Conservation (phyloP, 2,888 invertebrate species). For the Drosophila dives region DNA sequence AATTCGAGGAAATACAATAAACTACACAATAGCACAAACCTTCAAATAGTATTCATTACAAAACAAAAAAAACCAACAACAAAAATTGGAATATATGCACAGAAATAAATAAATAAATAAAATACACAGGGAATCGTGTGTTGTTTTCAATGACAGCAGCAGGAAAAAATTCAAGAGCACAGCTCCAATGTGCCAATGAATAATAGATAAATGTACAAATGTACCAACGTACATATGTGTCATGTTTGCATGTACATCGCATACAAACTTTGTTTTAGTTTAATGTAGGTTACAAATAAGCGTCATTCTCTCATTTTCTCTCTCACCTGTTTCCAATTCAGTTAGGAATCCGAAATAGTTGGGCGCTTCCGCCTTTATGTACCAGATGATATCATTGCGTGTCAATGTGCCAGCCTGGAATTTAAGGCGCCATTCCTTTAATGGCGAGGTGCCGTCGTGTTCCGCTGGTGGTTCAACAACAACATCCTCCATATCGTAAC, state of each 20-base stretch:
- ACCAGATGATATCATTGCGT: conserved; percentile 81
- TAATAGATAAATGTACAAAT: neutral
- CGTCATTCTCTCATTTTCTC: neutral
- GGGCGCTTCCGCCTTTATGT: conserved; percentile 82
- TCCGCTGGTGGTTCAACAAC: conserved; percentile 71
- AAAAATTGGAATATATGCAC: neutral
- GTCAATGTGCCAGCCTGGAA: conserved; percentile 82
- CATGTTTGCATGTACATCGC: neutral
- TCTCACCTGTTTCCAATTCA: conserved; percentile 82
- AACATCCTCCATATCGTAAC: conserved; percentile 81
- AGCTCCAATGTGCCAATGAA: conserved; percentile 8
- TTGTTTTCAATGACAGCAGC: conserved; percentile 38
- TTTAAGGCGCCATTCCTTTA: conserved; percentile 85
- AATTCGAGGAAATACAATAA: conserved; percentile 50
- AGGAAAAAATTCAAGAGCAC: conserved; percentile 44
- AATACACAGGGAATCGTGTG: conserved; percentile 27
- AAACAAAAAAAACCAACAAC: neutral
- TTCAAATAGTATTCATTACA: neutral
- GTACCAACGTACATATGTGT: neutral
- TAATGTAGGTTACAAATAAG: conserved; percentile 3
- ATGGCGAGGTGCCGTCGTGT: conserved; percentile 68
- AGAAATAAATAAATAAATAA: neutral
- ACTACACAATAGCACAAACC: conserved; percentile 14
- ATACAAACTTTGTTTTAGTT: neutral
- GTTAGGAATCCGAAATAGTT: conserved; percentile 83